phyloP scores from a whole-genome alignment of 2,797 vertebrate genomes.

The Molothrus ater region DNA sequence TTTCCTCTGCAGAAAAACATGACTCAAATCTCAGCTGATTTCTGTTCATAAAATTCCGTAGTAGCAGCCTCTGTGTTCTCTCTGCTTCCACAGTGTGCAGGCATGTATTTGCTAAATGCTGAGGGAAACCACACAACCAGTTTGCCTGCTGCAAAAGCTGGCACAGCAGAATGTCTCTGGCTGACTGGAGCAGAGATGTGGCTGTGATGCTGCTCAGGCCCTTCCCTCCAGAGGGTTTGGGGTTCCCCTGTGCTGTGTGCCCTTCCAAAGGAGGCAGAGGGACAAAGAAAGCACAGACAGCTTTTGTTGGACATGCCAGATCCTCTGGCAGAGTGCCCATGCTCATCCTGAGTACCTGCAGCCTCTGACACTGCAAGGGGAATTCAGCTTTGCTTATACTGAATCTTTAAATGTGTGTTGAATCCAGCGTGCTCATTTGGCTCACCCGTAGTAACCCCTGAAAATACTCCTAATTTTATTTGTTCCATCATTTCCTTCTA shows the following conservation, averaged over 20 bases:
- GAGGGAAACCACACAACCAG: background rate
- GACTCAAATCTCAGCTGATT: background rate
- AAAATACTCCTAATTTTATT: background rate
- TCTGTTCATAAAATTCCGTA: background rate
- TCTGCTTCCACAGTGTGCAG: background rate
- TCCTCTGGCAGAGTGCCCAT: background rate
- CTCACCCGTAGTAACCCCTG: rapidly evolving
- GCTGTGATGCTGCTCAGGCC: background rate
- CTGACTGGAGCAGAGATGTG: background rate
- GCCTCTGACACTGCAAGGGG: background rate
- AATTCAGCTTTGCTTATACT: background rate
- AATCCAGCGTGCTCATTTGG: background rate
- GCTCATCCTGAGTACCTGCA: background rate
- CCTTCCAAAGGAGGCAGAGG: background rate
- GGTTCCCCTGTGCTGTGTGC: background rate
- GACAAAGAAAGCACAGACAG: background rate
- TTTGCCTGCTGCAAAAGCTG: background rate
- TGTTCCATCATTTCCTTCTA: background rate
- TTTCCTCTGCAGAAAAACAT: background rate
- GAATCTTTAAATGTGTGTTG: background rate
- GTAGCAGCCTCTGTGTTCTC: background rate
- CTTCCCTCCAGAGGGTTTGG: background rate
- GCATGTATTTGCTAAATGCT: background rate
- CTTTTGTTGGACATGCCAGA: background rate
- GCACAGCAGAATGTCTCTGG: background rate